These are phyloP conservation scores for Hypomecis punctinalis DNA, from an alignment of 2,888 invertebrate genomes.

Conservation along the genomic window DNA sequence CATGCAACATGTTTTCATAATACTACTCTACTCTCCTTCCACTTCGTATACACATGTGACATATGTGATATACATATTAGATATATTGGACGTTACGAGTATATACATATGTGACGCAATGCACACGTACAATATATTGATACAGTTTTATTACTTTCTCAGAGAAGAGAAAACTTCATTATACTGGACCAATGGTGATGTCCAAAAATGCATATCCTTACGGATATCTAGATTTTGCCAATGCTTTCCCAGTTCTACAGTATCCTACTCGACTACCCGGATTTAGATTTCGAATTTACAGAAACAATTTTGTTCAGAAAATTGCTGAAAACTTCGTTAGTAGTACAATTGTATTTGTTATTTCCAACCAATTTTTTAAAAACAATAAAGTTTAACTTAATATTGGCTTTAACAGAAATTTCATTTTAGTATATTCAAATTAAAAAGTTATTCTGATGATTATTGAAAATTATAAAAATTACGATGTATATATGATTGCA, in stretches of 20 bases:
- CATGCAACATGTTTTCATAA: too few relatives aligned
- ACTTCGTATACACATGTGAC: too few relatives aligned
- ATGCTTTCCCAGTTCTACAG: conserved; percentile 88
- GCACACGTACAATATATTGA: too few relatives aligned
- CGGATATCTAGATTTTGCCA: conserved; percentile 72
- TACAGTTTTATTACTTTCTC: conserved; percentile 8
- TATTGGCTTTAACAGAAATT: too few relatives aligned
- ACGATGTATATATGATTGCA: conserved; percentile 31
- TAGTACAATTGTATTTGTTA: conserved; percentile 15
- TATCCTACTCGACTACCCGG: conserved; percentile 87
- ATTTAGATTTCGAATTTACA: conserved; percentile 87
- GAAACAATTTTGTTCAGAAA: conserved; percentile 87
- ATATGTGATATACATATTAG: too few relatives aligned
- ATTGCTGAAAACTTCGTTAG: conserved; percentile 86
- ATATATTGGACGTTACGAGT: too few relatives aligned
- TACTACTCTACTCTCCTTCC: too few relatives aligned
- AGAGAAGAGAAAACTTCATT: conserved; percentile 66
- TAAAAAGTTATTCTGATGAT: too few relatives aligned
- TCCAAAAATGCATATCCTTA: conserved; percentile 49
- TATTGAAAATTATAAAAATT: too few relatives aligned
- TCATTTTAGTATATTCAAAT: too few relatives aligned
- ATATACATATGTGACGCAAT: too few relatives aligned
- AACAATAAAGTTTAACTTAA: too few relatives aligned
- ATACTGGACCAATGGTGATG: conserved; percentile 65
- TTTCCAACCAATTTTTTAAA: background rate